Base-by-base conservation (phyloP, 2,113 vertebrate genomes). In the Heterocephalus glaber region DNA sequence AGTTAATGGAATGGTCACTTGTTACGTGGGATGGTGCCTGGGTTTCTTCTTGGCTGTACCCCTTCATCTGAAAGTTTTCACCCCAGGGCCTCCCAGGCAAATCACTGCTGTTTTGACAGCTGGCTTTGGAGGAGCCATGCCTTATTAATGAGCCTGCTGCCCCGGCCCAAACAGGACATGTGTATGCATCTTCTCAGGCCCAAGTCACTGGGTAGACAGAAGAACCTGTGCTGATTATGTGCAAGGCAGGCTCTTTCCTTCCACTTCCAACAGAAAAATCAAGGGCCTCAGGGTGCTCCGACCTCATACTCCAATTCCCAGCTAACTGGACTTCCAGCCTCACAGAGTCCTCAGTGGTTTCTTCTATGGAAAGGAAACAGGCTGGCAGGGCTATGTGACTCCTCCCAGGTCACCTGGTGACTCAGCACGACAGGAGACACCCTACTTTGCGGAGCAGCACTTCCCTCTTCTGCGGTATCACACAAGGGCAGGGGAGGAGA, bases 61-160 rank as follows among this genome's bases (percentile, higher is more conserved):
- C 86, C 92, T 97, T 93, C 98, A 94, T 96, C 96, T 96, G 61
- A 95, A 97, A 65, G 61, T 97, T 98, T 94, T 88, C 92, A 84
- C 94, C 96, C 94, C 83, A 94, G 95, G 93, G 94, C 92, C 93
- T 93, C 60, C 0, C 90, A 94, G 94, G 95, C 86, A 72, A 88
- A 84, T 93, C 95, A 83, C 86, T 94, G 22, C 0, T 98, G 96
- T 98, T 98, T 97, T 98, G 95, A 97, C 98, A 98, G 97, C 97
- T 98, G 98, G 95, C 68, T 96, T 86, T 93, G 68, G 1, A 10
- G 95, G 98, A 97, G 93, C 93, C 90, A 86, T 66, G 89, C 96
- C 98, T 98, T 86, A 92, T 86, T 97, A 98, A 97, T 0, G 82
- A 95, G 79, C 91, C 56, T 90, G 92, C 52, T 89, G 95, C 96